Evolutionary conservation across 2,797 vertebrate genomes (phyloP).

Genomic region (Tadarida brasiliensis): DNA sequence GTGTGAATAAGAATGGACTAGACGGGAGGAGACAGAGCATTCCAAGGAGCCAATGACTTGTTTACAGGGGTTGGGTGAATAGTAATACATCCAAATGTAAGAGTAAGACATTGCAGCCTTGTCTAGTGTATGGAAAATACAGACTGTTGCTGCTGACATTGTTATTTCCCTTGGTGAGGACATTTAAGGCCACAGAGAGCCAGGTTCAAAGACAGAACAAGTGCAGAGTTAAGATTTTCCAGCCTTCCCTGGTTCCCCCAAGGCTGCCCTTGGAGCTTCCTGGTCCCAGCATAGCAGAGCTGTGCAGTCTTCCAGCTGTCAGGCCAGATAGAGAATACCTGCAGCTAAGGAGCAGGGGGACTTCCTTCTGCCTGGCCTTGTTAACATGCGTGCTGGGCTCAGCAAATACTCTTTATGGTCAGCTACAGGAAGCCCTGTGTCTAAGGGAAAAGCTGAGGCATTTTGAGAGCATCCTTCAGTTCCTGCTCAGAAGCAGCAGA

Average conservation of each 20-base stretch:
- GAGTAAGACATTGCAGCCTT: background rate
- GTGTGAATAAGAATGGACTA: background rate
- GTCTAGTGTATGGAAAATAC: background rate
- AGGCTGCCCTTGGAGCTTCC: background rate
- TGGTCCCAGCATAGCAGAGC: background rate
- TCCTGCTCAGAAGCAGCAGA: background rate
- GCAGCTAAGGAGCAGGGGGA: background rate
- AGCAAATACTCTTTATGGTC: background rate
- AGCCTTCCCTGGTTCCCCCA: background rate
- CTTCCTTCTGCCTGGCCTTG: background rate
- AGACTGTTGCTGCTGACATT: background rate
- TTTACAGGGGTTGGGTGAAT: background rate
- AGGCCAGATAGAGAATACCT: background rate
- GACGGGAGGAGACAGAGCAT: background rate
- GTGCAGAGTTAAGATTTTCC: background rate
- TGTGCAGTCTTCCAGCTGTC: background rate
- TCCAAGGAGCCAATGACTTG: background rate
- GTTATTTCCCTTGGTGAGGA: background rate
- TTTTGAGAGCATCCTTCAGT: constrained; percentile 26
- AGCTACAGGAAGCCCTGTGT: background rate
- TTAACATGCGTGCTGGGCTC: background rate
- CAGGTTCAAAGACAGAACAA: background rate
- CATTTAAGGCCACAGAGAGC: background rate
- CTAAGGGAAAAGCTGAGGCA: background rate
- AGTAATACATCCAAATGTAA: background rate